These are phyloP conservation scores for Aspiorhynchus laticeps DNA, from an alignment of 2,113 vertebrate species.

Conservation along the genomic window DNA sequence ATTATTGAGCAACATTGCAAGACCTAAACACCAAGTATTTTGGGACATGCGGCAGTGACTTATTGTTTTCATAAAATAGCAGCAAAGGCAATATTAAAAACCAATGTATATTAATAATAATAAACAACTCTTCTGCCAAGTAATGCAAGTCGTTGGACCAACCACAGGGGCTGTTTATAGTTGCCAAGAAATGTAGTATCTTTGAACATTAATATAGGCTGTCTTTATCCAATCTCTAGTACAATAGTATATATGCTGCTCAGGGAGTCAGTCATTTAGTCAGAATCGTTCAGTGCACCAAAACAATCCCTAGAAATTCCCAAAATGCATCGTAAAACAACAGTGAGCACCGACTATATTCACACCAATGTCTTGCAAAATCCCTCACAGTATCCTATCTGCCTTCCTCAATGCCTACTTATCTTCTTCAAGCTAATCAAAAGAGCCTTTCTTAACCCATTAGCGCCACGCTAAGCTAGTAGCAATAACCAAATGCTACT, in stretches of 20 bases:
- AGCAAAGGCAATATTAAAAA: background rate
- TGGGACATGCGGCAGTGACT: background rate
- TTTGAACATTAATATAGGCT: background rate
- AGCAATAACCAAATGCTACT: background rate
- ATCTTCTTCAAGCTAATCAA: too few relatives aligned
- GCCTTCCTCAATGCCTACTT: background rate
- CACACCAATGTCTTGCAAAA: background rate
- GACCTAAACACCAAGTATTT: background rate
- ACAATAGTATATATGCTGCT: background rate
- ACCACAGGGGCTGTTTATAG: background rate
- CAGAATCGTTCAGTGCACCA: background rate
- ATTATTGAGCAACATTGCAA: background rate
- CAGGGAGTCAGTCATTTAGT: background rate
- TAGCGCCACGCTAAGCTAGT: background rate
- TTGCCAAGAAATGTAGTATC: background rate
- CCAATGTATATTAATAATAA: background rate
- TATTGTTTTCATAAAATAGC: background rate
- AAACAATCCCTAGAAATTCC: background rate
- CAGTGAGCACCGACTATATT: background rate
- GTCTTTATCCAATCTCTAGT: background rate
- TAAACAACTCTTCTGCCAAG: background rate
- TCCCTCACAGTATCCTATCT: background rate
- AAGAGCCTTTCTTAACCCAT: background rate
- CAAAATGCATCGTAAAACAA: background rate
- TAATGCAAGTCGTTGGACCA: too few relatives aligned